These are phyloP conservation scores for Eurytoma adleriae DNA, from an alignment of 2,888 invertebrate genomes.

Conservation along the genomic window DNA sequence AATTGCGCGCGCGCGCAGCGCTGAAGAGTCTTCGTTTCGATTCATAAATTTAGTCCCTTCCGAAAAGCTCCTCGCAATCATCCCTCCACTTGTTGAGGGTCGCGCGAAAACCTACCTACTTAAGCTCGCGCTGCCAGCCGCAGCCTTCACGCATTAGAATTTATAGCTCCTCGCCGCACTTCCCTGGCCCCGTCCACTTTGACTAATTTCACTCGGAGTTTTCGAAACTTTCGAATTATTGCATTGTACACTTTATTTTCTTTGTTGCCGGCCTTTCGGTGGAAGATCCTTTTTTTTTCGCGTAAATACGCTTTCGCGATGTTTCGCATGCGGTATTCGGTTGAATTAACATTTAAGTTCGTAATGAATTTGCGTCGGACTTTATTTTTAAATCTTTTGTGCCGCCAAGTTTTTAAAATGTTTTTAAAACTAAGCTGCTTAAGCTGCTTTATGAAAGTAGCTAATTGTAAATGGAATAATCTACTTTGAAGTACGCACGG, in stretches of 20 bases:
- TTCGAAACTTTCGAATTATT: constrained; percentile 30
- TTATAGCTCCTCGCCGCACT: constrained; percentile 25
- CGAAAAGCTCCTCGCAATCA: constrained; percentile 16
- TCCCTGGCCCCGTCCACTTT: constrained; percentile 11
- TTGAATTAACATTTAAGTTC: neutral
- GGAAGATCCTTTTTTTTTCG: neutral
- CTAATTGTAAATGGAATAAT: too few species aligned
- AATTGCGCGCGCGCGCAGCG: neutral
- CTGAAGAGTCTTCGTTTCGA: constrained; percentile 19
- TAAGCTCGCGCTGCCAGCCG: neutral
- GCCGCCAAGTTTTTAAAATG: neutral
- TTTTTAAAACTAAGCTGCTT: too few species aligned
- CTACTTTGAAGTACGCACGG: too few species aligned
- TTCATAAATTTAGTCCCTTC: constrained; percentile 23
- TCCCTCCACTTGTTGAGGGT: constrained; percentile 50
- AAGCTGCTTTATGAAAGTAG: too few species aligned
- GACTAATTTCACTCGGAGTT: constrained; percentile 42
- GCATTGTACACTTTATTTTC: neutral
- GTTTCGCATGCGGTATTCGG: neutral
- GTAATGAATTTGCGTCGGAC: neutral
- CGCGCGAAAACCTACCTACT: neutral
- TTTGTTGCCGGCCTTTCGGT: neutral
- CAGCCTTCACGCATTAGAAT: constrained; percentile 40
- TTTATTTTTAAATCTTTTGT: neutral
- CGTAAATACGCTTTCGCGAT: too few species aligned